Base-by-base conservation (phyloP, 2,797 vertebrate genomes). In the Borostomias antarcticus region DNA sequence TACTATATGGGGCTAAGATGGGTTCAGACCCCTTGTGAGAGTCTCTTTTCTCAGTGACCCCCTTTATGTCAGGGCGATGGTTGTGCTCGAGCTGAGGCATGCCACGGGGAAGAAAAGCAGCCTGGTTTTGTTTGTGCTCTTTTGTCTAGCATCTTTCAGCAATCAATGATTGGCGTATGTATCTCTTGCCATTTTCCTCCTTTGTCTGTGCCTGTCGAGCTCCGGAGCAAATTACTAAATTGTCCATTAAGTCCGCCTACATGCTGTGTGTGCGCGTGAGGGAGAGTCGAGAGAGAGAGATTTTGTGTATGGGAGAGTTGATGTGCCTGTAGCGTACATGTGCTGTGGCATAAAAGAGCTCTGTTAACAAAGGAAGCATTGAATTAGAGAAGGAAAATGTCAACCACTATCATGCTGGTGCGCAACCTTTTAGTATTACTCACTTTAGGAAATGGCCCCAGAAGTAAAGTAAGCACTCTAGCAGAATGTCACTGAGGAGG, bases 311-410 rank as follows among this genome's bases (percentile, higher is more conserved):
- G 29, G 47, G 59, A 54, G 58, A 56, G 33, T 59, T 50, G 47
- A 21, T 62, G 40, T 58, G 57, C 40, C 11, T 4, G 60, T 45
- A 30, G 63, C 40, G 19, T 59, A 43, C 56, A 56, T 68, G 43
- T 62, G 51, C 56, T 32, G 58, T 29, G 26, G 35, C 77, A 75
- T 72, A 79, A 75, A 62, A 57, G 28, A 9, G 68, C 64, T 73
- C 82, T 82, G 74, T 90, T 91, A 86, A 85, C 80, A 84, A 85
- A 88, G 78, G 85, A 84, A 83, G 76, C 75, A 54, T 72, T 83
- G 81, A 85, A 87, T 85, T 86, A 79, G 74, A 79, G 79, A 80
- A 80, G 85, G 83, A 84, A 85, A 91, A 90, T 87, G 85, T 87
- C 88, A 87, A 85, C 81, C 86, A 89, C 87, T 86, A 88, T 90